Base-by-base conservation (phyloP, 1,140 invertebrate species). In the Drosophila ananassae region DNA sequence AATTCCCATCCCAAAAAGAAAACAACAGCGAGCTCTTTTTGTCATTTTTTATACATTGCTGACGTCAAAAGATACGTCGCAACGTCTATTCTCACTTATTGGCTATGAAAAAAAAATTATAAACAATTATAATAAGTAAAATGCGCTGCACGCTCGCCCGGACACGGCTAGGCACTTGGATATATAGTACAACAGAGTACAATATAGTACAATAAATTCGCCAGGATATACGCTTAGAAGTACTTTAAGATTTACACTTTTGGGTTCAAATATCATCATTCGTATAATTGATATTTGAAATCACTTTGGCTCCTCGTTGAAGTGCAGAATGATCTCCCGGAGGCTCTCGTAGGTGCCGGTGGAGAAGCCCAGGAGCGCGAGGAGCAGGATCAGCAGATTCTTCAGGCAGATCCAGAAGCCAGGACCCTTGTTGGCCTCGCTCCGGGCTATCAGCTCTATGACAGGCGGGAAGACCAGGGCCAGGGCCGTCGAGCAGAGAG, bases 391-490 rank as follows among this genome's bases (percentile, higher is more conserved):
- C 17, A 93, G 44, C 2, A 93, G 57, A 79, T 97, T 94, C 79
- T 96, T 96, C 2, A 92, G 12, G 2, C 93, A 71, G 8, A 93
- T 92, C 46, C 87, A 87, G 2, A 77, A 10, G 2, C 93, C 92
- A 0, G 93, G 78, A 2, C 93, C 91, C 2, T 92, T 79, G 68
- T 93, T 93, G 62, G 93, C 92, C 12, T 93, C 93, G 73, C 92
- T 94, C 46, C 91, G 91, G 0, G 95, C 93, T 2, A 96, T 93
- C 58, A 98, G 93, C 83, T 99, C 97, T 50, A 98, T 96, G 25
- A 98, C 92, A 0, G 97, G 96, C 4, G 98, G 98, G 85, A 98
- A 96, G n/a, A 99, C 94, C 1, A 99, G 92, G 0, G 97, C 97
- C 48, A 98, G 92, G 0, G 96, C 95, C 32, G 97, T 97, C 59